Conservation (phyloP, 1,140 invertebrate species). For the Ooceraea biroi region DNA sequence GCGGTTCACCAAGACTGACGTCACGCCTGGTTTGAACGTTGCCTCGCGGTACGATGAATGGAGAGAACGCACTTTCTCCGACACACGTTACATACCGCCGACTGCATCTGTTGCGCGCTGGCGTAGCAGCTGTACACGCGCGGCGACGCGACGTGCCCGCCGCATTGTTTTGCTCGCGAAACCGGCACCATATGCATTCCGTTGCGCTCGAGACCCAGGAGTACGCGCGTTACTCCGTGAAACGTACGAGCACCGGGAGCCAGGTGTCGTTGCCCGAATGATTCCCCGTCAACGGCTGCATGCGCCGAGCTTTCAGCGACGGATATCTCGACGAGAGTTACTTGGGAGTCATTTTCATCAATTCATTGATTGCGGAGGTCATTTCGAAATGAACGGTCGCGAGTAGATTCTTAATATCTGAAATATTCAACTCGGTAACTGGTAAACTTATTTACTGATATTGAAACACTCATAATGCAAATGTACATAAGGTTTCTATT, state of each 20-base stretch:
- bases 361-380: background rate
- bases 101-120: constrained; percentile 27
- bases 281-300: background rate
- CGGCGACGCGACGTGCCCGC: background rate
- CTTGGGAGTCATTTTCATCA: background rate
- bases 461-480: too few species aligned
- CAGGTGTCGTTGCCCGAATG: constrained; percentile 21
- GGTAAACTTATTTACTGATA: too few species aligned
- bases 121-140: constrained; percentile 24
- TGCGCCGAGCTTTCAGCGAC: too few species aligned
- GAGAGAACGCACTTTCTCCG: constrained; percentile 46
- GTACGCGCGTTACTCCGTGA: background rate
- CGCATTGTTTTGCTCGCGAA: constrained; percentile 41
- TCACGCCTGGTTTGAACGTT: constrained; percentile 2
- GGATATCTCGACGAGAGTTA: background rate
- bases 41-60: constrained; percentile 36
- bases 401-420: too few species aligned
- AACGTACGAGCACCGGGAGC: constrained; percentile 21
- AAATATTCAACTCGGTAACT: too few species aligned
- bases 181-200: constrained; percentile 47
- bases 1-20: constrained; percentile 22
- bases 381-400: too few species aligned
- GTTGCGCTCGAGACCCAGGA: background rate
- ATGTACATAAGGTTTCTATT: too few species aligned
- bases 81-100: constrained; percentile 4